phyloP scores from a whole-genome alignment of 2,888 invertebrate species.

The Argyresthia albistria region DNA sequence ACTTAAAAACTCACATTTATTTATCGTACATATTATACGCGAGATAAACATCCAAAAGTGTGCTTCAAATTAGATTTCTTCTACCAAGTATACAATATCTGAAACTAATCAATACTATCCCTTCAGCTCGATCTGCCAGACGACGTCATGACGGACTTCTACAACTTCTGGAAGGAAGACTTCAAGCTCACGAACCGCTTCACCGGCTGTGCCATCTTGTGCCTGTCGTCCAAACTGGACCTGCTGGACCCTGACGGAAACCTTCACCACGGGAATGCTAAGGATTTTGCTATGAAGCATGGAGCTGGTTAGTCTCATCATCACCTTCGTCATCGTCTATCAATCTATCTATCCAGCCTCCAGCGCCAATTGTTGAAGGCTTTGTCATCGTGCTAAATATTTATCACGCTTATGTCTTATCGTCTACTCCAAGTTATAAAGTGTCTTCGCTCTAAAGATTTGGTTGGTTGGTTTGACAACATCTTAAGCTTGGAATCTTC shows the following conservation, averaged over 20 bases:
- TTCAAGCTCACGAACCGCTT: conserved; percentile 24
- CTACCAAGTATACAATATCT: background rate
- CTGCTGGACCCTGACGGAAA: conserved; percentile 35
- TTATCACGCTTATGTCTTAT: too few relatives aligned
- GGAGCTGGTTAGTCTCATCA: conserved; percentile 38
- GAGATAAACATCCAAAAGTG: too few relatives aligned
- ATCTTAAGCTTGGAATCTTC: too few relatives aligned
- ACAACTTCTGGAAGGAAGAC: conserved; percentile 40
- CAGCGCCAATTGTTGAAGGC: too few relatives aligned
- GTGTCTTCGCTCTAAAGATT: too few relatives aligned
- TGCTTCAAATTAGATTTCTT: background rate
- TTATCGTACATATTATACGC: too few relatives aligned
- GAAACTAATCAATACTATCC: background rate
- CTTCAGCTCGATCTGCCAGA: conserved; percentile 30
- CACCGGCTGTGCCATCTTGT: conserved; percentile 45
- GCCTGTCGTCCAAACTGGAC: conserved; percentile 41
- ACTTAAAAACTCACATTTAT: too few relatives aligned
- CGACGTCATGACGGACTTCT: conserved; percentile 26
- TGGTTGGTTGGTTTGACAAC: too few relatives aligned
- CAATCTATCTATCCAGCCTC: too few relatives aligned
- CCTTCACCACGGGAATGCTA: conserved; percentile 45
- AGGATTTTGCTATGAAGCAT: conserved; percentile 40
- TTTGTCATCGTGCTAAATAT: too few relatives aligned
- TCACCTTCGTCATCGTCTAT: too few relatives aligned
- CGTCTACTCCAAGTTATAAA: too few relatives aligned